These are phyloP conservation scores for Alexandromys fortis DNA, from an alignment of 2,113 vertebrate species.

Conservation along the genomic window DNA sequence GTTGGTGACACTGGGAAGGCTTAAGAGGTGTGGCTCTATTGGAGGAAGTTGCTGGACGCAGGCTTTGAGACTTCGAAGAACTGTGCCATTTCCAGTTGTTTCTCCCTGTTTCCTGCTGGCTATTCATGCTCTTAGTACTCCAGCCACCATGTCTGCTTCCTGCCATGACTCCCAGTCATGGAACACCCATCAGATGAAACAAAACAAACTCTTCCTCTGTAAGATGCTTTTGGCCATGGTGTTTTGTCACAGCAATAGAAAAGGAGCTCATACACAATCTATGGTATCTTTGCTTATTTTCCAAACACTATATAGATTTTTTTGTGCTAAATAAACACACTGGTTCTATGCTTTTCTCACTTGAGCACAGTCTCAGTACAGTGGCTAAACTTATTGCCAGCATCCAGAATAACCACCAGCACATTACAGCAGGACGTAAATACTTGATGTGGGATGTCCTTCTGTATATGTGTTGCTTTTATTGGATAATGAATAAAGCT, in stretches of 20 bases:
- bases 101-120: background rate
- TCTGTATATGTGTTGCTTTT: too few species aligned
- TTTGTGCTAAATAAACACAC: background rate
- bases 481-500: too few species aligned
- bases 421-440: background rate
- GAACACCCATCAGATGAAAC: background rate
- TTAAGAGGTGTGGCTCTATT: background rate
- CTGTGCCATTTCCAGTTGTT: background rate
- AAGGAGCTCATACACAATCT: background rate
- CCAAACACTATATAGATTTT: background rate
- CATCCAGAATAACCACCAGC: background rate
- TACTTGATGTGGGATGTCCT: background rate
- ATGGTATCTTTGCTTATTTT: background rate
- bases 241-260: background rate
- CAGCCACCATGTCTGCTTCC: background rate
- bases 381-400: background rate
- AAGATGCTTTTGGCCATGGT: background rate
- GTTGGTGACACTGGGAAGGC: background rate
- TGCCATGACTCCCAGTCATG: background rate
- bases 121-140: background rate
- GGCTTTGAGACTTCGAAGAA: background rate
- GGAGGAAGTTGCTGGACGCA: background rate
- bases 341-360: background rate
- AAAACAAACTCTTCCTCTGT: background rate
- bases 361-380: conserved; percentile 9